Conservation (phyloP, 1,140 invertebrate genomes). For the Diorhabda elongata region DNA sequence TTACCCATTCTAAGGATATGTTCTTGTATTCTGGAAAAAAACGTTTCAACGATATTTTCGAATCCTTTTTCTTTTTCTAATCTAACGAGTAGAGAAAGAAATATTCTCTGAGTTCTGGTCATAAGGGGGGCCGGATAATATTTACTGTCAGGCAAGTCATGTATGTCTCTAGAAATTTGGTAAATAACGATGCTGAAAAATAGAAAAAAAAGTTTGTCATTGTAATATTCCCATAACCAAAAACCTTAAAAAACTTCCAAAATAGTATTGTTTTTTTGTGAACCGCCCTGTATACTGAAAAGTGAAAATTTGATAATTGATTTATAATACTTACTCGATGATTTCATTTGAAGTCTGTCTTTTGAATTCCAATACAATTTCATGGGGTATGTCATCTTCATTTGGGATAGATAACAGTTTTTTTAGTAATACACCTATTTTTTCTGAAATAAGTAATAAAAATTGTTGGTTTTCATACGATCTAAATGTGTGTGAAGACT, state of each 20-base stretch:
- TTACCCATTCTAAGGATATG: slow-evolving; percentile 1
- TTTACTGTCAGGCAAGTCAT: slow-evolving; percentile 28
- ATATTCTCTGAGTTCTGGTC: slow-evolving; percentile 34
- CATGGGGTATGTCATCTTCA: slow-evolving; percentile 28
- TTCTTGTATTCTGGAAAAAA: slow-evolving; percentile 21
- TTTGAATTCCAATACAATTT: slow-evolving; percentile 28
- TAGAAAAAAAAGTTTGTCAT: neutral
- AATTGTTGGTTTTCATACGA: neutral
- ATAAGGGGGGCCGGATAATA: slow-evolving; percentile 34
- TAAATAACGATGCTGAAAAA: slow-evolving; percentile 30
- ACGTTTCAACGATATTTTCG: slow-evolving; percentile 25
- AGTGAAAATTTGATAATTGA: neutral
- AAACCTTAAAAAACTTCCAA: neutral
- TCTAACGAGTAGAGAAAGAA: slow-evolving; percentile 29
- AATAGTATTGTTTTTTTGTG: neutral
- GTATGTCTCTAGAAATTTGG: slow-evolving; percentile 26
- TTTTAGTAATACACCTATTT: slow-evolving; percentile 27
- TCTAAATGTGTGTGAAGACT: too few species aligned
- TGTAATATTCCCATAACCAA: too few species aligned
- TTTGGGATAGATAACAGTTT: slow-evolving; percentile 30
- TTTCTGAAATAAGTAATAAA: slow-evolving; percentile 21
- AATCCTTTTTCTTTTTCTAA: slow-evolving; percentile 24
- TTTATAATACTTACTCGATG: slow-evolving; percentile 22
- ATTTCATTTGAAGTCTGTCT: slow-evolving; percentile 24
- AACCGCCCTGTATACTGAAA: slow-evolving; percentile 1